A percentile compares a stretch with the other conserved stretches of the same genome.
These are phyloP conservation scores for Epinephelus awoara DNA, from an alignment of 2,797 vertebrate species.

Conservation along the genomic window DNA sequence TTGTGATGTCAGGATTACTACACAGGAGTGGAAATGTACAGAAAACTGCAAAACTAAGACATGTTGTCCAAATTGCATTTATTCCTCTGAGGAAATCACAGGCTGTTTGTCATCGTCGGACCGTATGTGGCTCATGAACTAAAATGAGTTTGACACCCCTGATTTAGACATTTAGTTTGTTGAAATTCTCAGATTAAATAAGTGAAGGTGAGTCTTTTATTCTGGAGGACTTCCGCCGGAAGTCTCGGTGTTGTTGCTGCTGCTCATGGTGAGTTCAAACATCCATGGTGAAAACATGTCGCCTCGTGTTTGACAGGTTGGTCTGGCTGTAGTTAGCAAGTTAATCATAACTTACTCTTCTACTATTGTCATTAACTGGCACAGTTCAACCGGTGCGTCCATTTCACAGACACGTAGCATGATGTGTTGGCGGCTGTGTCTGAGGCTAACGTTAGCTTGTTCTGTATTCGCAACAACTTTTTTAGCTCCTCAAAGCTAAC, in stretches of 20 bases:
- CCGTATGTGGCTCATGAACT: too few relatives aligned
- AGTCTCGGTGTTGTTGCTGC: neutral
- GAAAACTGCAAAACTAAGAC: too few relatives aligned
- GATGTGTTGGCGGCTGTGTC: neutral
- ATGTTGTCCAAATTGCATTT: too few relatives aligned
- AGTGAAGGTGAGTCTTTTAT: slow-evolving; percentile 35
- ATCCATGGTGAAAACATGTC: slow-evolving; percentile 22
- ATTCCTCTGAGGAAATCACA: too few relatives aligned
- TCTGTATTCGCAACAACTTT: slow-evolving; percentile 34
- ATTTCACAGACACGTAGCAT: neutral
- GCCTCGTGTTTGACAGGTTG: slow-evolving; percentile 70
- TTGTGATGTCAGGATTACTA: too few relatives aligned
- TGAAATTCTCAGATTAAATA: neutral
- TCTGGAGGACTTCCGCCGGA: slow-evolving; percentile 45
- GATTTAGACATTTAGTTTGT: too few relatives aligned
- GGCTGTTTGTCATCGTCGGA: too few relatives aligned
- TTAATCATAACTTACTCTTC: neutral
- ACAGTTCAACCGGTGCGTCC: neutral
- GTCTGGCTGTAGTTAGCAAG: slow-evolving; percentile 31
- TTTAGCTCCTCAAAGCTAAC: slow-evolving; percentile 63
- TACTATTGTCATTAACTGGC: neutral
- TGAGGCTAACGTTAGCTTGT: neutral
- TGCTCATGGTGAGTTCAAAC: too few relatives aligned
- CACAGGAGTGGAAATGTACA: too few relatives aligned
- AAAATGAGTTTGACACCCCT: too few relatives aligned